These are phyloP conservation scores for Hippolais icterina DNA, from an alignment of 2,113 vertebrate genomes.

Conservation along the genomic window DNA sequence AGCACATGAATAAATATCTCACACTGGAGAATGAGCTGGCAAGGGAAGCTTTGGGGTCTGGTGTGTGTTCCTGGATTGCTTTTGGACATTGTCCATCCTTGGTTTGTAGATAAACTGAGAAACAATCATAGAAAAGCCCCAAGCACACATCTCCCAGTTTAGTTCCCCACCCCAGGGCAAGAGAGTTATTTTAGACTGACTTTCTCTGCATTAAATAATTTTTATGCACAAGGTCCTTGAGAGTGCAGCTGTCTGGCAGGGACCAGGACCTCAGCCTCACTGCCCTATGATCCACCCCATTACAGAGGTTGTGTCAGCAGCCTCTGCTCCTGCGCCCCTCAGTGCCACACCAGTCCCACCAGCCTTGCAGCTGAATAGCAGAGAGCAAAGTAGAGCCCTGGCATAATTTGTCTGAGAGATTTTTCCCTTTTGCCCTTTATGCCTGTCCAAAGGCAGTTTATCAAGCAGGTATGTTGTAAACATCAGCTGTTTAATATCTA, in stretches of 20 bases:
- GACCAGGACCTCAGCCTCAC: not conserved
- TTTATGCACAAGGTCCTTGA: not conserved
- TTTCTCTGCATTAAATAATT: not conserved
- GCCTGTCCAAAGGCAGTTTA: not conserved
- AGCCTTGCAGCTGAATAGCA: not conserved
- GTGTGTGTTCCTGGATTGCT: not conserved
- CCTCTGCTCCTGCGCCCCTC: not conserved
- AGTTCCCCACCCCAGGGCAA: not conserved
- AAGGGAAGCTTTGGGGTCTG: not conserved
- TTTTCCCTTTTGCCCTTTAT: not conserved
- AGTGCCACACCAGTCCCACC: not conserved
- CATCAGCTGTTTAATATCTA: not conserved
- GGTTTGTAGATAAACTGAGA: not conserved
- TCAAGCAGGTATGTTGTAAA: not conserved
- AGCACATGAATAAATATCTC: not conserved
- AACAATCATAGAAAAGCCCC: not conserved
- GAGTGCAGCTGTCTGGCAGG: not conserved
- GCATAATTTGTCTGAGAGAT: not conserved
- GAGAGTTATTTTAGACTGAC: not conserved
- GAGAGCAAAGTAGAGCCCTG: not conserved
- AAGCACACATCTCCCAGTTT: not conserved
- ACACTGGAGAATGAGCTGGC: not conserved
- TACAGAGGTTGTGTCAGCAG: not conserved
- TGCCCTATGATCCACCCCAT: accelerated
- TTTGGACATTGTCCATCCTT: not conserved